A percentile compares a stretch with the other conserved stretches of the same genome.
phyloP scores from a whole-genome alignment of 2,113 vertebrate species.

The Climacteris rufus region DNA sequence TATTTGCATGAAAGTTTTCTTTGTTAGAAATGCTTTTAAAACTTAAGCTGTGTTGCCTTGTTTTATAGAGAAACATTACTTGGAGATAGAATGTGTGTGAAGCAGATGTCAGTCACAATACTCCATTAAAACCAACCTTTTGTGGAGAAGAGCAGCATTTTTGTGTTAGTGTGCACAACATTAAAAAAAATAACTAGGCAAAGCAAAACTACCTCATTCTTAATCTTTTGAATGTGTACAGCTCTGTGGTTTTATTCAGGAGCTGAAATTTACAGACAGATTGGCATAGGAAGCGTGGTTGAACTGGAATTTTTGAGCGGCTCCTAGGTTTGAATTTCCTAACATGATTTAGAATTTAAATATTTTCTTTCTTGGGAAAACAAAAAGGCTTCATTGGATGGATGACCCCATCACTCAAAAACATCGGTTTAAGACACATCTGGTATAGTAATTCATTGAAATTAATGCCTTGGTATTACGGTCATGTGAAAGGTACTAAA shows the following conservation, averaged over 20 bases:
- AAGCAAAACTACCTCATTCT: no score
- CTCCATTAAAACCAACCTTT: not conserved
- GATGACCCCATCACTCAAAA: not conserved
- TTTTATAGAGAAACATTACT: not conserved
- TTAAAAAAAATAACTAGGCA: no score
- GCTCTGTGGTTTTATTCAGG: not conserved
- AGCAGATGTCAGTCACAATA: not conserved
- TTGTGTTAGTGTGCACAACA: not conserved
- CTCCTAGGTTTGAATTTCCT: not conserved
- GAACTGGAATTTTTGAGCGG: not conserved
- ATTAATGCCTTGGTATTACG: not conserved
- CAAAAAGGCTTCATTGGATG: not conserved
- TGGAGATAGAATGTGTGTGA: not conserved
- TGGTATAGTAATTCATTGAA: not conserved
- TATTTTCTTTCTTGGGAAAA: not conserved
- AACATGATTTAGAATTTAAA: not conserved
- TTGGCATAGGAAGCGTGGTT: not conserved
- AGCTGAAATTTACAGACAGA: not conserved
- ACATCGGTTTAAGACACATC: not conserved
- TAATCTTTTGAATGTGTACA: not conserved
- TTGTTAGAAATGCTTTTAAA: not conserved
- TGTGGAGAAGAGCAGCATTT: not conserved
- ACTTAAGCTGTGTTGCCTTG: not conserved
- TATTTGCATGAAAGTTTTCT: not conserved
- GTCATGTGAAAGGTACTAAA: not conserved